Evolutionary conservation across 2,888 invertebrate genomes (phyloP).

Genomic region (Drosophila aldrichi): DNA sequence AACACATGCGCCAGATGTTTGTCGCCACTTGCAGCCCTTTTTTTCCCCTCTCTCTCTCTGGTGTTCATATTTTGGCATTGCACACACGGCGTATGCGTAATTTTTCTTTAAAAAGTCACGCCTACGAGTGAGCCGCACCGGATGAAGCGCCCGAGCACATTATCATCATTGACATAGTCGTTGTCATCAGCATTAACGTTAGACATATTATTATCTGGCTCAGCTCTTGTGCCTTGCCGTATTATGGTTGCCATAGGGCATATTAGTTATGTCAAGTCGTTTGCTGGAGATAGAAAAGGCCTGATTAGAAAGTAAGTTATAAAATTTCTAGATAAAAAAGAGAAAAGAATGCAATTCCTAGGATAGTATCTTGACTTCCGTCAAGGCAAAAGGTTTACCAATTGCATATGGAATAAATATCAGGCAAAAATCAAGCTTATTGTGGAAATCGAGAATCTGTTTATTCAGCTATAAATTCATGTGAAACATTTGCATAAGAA

Average conservation of each 20-base stretch:
- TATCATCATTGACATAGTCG: slow-evolving; percentile 36
- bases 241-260: background rate
- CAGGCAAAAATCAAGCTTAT: background rate
- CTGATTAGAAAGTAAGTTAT: too few relatives aligned
- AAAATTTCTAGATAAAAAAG: too few relatives aligned
- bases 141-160: slow-evolving; percentile 31
- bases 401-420: background rate
- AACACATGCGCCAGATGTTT: slow-evolving; percentile 59
- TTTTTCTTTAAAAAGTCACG: slow-evolving; percentile 37
- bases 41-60: background rate
- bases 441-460: background rate
- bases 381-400: too few relatives aligned
- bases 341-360: too few relatives aligned
- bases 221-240: slow-evolving; percentile 28
- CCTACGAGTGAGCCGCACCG: slow-evolving; percentile 39
- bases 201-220: slow-evolving; percentile 62
- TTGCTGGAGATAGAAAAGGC: background rate
- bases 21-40: slow-evolving; percentile 60
- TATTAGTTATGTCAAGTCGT: background rate
- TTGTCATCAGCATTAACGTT: slow-evolving; percentile 69
- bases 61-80: slow-evolving; percentile 15
- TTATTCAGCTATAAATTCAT: background rate
- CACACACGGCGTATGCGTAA: slow-evolving; percentile 60
- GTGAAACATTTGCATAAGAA: background rate
- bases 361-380: too few relatives aligned